These are phyloP conservation scores for Panthera leo DNA, from an alignment of 2,113 vertebrate species.

Conservation along the genomic window DNA sequence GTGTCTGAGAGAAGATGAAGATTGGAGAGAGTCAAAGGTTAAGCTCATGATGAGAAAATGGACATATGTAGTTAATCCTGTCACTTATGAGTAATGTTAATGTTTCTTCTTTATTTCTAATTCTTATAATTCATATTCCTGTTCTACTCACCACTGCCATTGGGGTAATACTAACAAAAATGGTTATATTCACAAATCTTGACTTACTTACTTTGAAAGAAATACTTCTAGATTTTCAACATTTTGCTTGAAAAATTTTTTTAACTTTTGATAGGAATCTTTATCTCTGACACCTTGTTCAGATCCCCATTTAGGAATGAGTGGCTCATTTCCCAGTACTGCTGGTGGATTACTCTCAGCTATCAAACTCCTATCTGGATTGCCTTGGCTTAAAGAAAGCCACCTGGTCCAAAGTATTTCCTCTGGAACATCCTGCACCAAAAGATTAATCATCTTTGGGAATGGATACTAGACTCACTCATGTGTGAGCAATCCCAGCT, in stretches of 20 bases:
- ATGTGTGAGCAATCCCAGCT: rapidly evolving
- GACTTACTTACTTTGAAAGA: neutral
- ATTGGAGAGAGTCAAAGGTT: neutral
- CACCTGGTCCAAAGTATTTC: neutral
- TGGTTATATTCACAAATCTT: neutral
- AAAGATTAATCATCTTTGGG: neutral
- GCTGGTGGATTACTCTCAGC: too few relatives aligned
- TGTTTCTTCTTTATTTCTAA: neutral
- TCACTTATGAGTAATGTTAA: neutral
- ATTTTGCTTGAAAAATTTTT: neutral
- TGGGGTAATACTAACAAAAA: neutral
- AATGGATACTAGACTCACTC: neutral
- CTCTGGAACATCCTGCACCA: neutral
- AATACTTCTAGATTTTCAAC: neutral
- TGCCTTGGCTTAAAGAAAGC: neutral
- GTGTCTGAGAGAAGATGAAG: neutral
- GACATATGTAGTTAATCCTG: neutral
- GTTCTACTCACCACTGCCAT: neutral
- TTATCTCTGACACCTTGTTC: neutral
- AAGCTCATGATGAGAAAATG: neutral
- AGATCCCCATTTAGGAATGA: neutral
- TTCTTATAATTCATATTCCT: neutral
- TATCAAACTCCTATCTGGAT: neutral
- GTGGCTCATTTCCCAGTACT: neutral
- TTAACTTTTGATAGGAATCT: neutral